phyloP scores from a whole-genome alignment of 2,113 vertebrate species.

The Lathamus discolor region DNA sequence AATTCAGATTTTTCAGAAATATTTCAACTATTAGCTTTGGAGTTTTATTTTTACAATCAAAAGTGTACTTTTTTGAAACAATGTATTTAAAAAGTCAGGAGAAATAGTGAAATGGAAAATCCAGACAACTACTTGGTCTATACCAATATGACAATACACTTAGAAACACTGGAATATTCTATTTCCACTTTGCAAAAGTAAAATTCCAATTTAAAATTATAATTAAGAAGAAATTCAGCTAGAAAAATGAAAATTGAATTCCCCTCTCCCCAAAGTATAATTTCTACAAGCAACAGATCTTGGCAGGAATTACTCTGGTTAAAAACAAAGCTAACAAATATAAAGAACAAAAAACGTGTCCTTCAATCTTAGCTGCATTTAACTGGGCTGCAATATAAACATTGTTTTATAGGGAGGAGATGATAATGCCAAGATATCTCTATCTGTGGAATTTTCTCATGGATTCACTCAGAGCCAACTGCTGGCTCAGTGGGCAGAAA shows the following conservation, averaged over 20 bases:
- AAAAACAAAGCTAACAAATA: neutral
- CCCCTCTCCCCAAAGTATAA: neutral
- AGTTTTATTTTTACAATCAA: neutral
- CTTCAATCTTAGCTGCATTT: neutral
- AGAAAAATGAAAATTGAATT: neutral
- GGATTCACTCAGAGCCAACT: neutral
- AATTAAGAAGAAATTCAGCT: neutral
- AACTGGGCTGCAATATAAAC: neutral
- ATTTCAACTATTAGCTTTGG: neutral
- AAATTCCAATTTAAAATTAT: neutral
- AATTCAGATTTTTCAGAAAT: neutral
- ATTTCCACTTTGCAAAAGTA: neutral
- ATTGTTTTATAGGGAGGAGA: neutral
- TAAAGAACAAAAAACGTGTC: neutral
- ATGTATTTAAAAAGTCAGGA: neutral
- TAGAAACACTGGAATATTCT: neutral
- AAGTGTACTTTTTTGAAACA: neutral
- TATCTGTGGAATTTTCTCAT: neutral
- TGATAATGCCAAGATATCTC: neutral
- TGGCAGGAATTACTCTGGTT: neutral
- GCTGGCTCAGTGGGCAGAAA: neutral
- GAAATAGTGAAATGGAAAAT: neutral
- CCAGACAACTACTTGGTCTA: neutral
- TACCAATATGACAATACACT: neutral
- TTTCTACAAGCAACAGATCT: neutral